Conservation (phyloP, 2,113 vertebrate species). For the Glaucidium brasilianum region DNA sequence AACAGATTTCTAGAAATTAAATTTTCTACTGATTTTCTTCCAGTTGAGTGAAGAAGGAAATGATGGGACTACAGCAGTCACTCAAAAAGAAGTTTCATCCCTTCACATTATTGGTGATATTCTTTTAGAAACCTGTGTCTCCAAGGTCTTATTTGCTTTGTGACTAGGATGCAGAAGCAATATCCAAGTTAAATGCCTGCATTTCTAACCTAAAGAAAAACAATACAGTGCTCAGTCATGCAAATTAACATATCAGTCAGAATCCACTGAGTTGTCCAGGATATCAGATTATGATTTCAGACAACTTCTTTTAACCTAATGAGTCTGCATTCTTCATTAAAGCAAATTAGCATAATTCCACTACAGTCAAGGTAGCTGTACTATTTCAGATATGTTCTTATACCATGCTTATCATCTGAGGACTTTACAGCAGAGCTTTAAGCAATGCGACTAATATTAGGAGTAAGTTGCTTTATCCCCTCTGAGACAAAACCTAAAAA, state of each 20-base stretch:
- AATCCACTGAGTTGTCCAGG: background rate
- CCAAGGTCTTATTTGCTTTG: background rate
- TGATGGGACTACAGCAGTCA: fast-evolving
- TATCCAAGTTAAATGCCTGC: background rate
- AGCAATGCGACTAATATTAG: background rate
- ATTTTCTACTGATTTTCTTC: background rate
- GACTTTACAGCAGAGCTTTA: background rate
- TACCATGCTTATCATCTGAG: background rate
- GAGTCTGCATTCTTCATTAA: background rate
- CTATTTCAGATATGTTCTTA: background rate
- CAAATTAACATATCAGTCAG: background rate
- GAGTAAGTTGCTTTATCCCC: background rate
- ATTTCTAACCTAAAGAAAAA: background rate
- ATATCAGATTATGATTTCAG: background rate
- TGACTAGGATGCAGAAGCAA: background rate
- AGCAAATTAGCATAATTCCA: background rate
- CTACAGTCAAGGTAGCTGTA: background rate
- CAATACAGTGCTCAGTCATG: background rate
- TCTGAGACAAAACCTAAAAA: background rate
- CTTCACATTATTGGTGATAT: background rate
- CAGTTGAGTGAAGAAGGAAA: background rate
- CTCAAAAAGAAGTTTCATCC: background rate
- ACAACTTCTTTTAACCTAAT: background rate
- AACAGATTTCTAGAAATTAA: background rate
- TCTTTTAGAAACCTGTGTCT: background rate